Evolutionary conservation across 92 coral and sea anemone genomes (phyloP), one percentile per base, ranked within the genome.

Genomic region (Hydrozoanthus gracilis): DNA sequence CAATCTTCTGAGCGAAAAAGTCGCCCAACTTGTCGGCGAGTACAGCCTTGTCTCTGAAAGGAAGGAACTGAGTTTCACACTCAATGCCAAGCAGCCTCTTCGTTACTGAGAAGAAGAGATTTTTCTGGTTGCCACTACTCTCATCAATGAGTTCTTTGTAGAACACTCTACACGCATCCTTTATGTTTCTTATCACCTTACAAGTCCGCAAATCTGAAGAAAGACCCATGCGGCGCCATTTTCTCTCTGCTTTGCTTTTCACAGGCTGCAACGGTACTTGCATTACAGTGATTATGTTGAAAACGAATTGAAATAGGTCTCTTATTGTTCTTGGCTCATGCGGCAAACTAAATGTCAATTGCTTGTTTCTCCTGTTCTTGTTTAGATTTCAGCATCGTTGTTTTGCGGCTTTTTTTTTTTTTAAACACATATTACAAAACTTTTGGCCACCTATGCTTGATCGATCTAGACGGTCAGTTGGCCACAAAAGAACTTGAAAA

Each of bases 21-120:
- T 89, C 85, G 80, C 89, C 92, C 39, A 89, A 71, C 87, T 74
- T 86, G 55, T 50, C 86, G 68, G 87, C 89, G 70, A 86, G 88
- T 51, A 71, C 77, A 52, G 64, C 77, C 46, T 82, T 84, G 77
- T 89, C 76, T n/a, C 49, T 65, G 44, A 72, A 74, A 6, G 89
- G 84, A 52, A 78, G 84, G 35, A 74, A 72, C 44, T 52, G 83
- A n/a, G 78, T 54, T 54, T 69, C n/a, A 52, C 51, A n/a, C 4
- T 78, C 46, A 44, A 54, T 66, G 68, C 83, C 83, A 77, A 87
- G 69, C 83, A 87, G 49, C 69, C 69, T 51, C 86, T 77, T 79
- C n/a, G 83, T 79, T 54, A 68, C 56, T 51, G 51, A 73, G 71
- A 44, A 69, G 71, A 86, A 86, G 7, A 87, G 80, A 66, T 70